Base-by-base conservation (phyloP, 2,113 vertebrate genomes). In the Erythrolamprus reginae region DNA sequence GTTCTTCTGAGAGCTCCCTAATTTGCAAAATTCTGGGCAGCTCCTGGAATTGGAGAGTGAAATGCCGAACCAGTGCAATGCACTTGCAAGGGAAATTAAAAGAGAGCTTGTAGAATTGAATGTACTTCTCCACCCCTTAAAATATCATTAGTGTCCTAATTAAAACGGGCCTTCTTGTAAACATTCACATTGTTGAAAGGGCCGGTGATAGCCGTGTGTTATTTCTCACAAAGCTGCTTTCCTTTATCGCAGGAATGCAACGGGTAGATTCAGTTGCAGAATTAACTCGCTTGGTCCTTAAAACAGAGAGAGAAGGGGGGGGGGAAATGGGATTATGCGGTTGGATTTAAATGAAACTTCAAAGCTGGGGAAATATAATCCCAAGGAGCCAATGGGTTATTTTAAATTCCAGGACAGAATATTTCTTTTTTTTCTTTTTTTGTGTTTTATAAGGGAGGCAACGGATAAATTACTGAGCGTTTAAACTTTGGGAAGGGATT, bases 91-190 rank as follows among this genome's bases (percentile, higher is more conserved):
- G 0, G 33, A 77, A 86, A 55, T 23, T 89, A 4, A 26, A 26
- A 38, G 82, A 70, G 84, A 86, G 9, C 0, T 12, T 77, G 91
- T 47, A 2, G 48, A 53, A n/a, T 2, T 3, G 1, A 33, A 2
- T 77, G 33, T 85, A 53, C 48, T 38, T 82, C 90, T 55, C 17
- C 24, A 51, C 92, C 82, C 23, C 70, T 91, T 87, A 53, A 90
- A 92, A 93, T 86, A n/a, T 3, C 56, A 84, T 55, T 87, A 84
- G n/a, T 88, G 55, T 53, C 10, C 87, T 53, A 55, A 89, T 89
- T 92, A 87, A 89, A 58, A 87, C 0, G 33, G 13, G 0, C 42
- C 28, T 91, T 47, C 6, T 84, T 0, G 19, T 87, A 83, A 89
- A 33, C 28, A 9, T 91, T 90, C 38, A 48, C 10, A 42, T 88